These are phyloP conservation scores for Chanos chanos DNA, from an alignment of 2,797 vertebrate species.

Conservation along the genomic window DNA sequence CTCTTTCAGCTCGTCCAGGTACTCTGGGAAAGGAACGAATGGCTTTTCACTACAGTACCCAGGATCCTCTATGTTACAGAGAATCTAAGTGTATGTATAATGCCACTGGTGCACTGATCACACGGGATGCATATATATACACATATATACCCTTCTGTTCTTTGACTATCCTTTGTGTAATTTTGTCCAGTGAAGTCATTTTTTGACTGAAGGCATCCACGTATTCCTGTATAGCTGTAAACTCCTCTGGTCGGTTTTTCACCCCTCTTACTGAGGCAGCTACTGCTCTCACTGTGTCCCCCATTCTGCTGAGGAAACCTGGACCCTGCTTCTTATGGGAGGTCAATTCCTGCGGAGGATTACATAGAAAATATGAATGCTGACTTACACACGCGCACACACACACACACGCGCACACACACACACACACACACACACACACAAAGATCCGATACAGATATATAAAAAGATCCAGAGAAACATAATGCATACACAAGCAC, in stretches of 20 bases:
- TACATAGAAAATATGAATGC: not conserved
- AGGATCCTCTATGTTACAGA: not conserved
- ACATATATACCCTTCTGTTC: constrained; percentile 81
- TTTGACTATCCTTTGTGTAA: constrained; percentile 89
- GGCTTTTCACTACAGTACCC: not conserved
- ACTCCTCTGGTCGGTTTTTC: constrained; percentile 82
- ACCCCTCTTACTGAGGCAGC: constrained; percentile 83
- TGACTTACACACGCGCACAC: not conserved
- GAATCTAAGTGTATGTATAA: not conserved
- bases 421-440: no score
- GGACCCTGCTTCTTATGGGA: constrained; percentile 89
- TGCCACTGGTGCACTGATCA: no score
- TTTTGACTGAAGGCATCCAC: constrained; percentile 85
- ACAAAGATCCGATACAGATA: no score
- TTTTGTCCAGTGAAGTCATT: constrained; percentile 84
- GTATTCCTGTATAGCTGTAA: constrained; percentile 82
- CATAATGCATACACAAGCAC: no score
- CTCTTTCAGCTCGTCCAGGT: constrained; percentile 85
- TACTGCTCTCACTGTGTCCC: constrained; percentile 85
- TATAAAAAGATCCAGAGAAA: no score
- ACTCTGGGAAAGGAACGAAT: constrained; percentile 69
- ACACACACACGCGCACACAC: no score
- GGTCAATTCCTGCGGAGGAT: constrained; percentile 75
- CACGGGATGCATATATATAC: not conserved
- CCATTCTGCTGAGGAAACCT: constrained; percentile 85